Percentiles rank a stretch among this genome's conserved stretches.
Evolutionary conservation across 64 coral and sea anemone genomes (phyloP).

Genomic region (Platygyra sinensis): DNA sequence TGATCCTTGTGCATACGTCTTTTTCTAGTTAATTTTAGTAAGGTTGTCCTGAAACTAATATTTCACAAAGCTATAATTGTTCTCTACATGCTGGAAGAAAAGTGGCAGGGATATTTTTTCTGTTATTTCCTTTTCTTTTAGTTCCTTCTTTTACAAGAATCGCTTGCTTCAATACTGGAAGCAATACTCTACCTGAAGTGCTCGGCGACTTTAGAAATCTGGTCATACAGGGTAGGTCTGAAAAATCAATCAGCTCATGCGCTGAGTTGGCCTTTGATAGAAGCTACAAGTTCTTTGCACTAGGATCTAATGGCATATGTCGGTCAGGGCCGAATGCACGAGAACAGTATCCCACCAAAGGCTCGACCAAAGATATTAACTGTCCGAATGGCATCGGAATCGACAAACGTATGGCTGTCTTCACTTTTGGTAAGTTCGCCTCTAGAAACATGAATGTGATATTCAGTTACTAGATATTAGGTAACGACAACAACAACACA

Average conservation of each 20-base stretch:
- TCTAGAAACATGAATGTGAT: too few species aligned
- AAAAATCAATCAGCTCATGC: not conserved
- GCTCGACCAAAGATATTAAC: not conserved
- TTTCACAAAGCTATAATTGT: too few species aligned
- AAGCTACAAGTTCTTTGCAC: constrained; percentile 38
- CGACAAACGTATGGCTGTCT: not conserved
- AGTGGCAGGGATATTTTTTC: too few species aligned
- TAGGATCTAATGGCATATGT: constrained; percentile 43
- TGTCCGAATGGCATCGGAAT: constrained; percentile 4
- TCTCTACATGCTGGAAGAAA: too few species aligned
- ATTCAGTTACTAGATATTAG: too few species aligned
- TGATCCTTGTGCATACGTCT: too few species aligned
- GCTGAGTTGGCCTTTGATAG: not conserved
- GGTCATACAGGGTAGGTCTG: not conserved
- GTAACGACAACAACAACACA: too few species aligned
- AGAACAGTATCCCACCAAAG: not conserved
- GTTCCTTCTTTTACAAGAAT: not conserved
- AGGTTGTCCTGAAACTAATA: too few species aligned
- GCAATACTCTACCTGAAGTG: not conserved
- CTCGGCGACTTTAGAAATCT: not conserved
- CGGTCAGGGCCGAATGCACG: not conserved
- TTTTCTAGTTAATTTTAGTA: too few species aligned
- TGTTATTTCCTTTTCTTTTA: too few species aligned
- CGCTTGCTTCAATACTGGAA: not conserved
- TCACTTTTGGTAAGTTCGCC: constrained; percentile 11